A percentile compares a stretch with the other conserved stretches of the same genome.
Evolutionary conservation across 2,797 vertebrate species (phyloP).

Genomic region (Xenopus petersii): DNA sequence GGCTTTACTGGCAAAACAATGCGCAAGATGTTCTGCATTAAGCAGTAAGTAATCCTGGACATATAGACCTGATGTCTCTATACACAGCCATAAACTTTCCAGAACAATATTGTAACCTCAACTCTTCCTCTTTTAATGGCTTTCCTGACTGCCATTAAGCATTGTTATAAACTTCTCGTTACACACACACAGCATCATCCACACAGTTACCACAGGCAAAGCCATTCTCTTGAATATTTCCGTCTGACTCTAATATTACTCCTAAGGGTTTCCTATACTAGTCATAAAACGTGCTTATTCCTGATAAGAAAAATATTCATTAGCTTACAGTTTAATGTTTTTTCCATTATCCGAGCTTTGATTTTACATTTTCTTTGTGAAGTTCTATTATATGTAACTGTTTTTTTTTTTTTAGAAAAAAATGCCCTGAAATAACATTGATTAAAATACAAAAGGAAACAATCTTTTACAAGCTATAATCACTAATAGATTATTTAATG

Average conservation of each 20-base stretch:
- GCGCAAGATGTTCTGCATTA: slow-evolving; percentile 58
- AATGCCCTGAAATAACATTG: background rate
- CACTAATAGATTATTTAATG: too few species aligned
- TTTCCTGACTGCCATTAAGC: slow-evolving; percentile 63
- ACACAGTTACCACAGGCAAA: slow-evolving; percentile 48
- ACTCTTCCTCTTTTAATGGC: slow-evolving; percentile 70
- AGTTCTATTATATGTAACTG: background rate
- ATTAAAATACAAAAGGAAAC: too few species aligned
- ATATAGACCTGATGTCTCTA: slow-evolving; percentile 69
- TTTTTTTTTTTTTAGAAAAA: background rate
- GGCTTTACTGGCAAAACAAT: slow-evolving; percentile 64
- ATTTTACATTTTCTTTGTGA: slow-evolving; percentile 21
- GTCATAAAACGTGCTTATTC: slow-evolving; percentile 43
- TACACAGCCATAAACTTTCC: slow-evolving; percentile 68
- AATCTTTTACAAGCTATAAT: too few species aligned
- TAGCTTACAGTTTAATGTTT: slow-evolving; percentile 3
- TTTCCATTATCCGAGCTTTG: slow-evolving; percentile 20
- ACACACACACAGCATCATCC: slow-evolving; percentile 24
- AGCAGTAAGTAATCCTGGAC: slow-evolving; percentile 68
- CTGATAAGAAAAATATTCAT: slow-evolving; percentile 22
- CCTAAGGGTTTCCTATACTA: slow-evolving; percentile 45
- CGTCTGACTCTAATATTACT: slow-evolving; percentile 47
- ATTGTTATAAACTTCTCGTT: slow-evolving; percentile 52
- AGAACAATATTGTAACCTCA: slow-evolving; percentile 66
- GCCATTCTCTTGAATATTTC: slow-evolving; percentile 48